Conservation (phyloP, 2,797 vertebrate genomes). For the Rhadinocentrus ornatus region DNA sequence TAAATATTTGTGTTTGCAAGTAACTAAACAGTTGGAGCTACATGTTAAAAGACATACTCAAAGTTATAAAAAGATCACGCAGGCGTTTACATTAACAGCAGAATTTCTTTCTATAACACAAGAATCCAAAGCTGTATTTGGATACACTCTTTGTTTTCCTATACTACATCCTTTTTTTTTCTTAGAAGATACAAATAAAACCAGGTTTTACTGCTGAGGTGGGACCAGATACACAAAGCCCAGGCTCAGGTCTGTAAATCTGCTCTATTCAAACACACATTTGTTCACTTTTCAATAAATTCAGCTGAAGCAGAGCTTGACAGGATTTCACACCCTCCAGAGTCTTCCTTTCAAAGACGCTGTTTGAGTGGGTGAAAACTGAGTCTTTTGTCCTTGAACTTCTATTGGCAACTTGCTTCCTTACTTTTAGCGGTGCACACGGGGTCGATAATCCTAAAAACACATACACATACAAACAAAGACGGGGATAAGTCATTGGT, state of each 20-base stretch:
- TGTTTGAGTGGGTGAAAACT: constrained; percentile 3
- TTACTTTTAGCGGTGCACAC: constrained; percentile 17
- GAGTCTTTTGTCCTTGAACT: constrained; percentile 39
- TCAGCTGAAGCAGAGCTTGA: background rate
- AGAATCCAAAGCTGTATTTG: background rate
- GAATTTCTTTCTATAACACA: background rate
- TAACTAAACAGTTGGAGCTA: no score
- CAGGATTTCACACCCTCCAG: background rate
- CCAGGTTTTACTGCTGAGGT: no score
- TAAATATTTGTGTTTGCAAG: no score
- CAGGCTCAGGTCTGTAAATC: background rate
- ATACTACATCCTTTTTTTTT: no score
- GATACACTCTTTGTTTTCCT: background rate
- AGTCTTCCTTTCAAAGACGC: background rate
- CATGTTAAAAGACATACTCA: no score
- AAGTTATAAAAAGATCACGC: no score
- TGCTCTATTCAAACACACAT: background rate
- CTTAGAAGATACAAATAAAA: no score
- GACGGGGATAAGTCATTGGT: constrained; percentile 15
- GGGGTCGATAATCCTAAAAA: constrained; percentile 31
- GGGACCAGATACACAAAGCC: background rate
- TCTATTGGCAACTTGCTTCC: constrained; percentile 18
- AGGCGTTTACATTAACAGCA: no score
- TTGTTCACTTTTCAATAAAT: constrained; percentile 2
- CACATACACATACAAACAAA: constrained; percentile 9